These are phyloP conservation scores for Mesodorylaimus sp. DNA, from an alignment of 2,888 invertebrate genomes.

Conservation along the genomic window DNA sequence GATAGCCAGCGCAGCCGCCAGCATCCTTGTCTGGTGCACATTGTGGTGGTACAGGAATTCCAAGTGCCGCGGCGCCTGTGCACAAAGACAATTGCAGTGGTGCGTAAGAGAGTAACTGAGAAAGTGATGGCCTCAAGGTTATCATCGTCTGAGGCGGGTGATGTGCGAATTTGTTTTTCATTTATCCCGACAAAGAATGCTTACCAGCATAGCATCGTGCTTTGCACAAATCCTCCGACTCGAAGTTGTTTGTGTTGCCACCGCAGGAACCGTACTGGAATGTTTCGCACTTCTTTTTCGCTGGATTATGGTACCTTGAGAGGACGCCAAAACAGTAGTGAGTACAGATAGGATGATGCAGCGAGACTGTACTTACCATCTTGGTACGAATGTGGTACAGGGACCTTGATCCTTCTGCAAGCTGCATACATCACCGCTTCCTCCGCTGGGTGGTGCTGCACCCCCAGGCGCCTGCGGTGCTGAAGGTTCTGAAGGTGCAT, in stretches of 20 bases:
- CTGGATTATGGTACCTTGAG: constrained; percentile 23
- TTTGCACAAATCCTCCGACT: constrained; percentile 11
- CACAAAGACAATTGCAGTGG: not conserved
- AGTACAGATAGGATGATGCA: not conserved
- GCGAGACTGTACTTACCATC: constrained; percentile 3
- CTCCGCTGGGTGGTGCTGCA: not conserved
- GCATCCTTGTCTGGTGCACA: constrained; percentile 21
- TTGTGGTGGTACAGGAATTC: constrained; percentile 19
- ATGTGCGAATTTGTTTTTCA: too few species aligned
- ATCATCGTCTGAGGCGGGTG: too few species aligned
- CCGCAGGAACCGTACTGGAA: constrained; percentile 26
- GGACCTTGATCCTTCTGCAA: constrained; percentile 4
- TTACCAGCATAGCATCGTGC: constrained; percentile 9
- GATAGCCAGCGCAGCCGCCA: constrained; percentile 24
- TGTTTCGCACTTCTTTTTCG: constrained; percentile 21
- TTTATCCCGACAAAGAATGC: not conserved
- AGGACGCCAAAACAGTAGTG: not conserved
- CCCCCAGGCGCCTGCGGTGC: not conserved
- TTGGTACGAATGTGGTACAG: not conserved
- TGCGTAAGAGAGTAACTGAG: not conserved
- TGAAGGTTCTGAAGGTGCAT: not conserved
- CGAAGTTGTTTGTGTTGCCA: constrained; percentile 26
- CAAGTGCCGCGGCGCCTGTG: constrained; percentile 9
- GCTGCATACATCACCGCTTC: not conserved
- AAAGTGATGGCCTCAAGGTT: not conserved